Conservation (phyloP, 2,113 vertebrate species). For the Ceratotherium simum region DNA sequence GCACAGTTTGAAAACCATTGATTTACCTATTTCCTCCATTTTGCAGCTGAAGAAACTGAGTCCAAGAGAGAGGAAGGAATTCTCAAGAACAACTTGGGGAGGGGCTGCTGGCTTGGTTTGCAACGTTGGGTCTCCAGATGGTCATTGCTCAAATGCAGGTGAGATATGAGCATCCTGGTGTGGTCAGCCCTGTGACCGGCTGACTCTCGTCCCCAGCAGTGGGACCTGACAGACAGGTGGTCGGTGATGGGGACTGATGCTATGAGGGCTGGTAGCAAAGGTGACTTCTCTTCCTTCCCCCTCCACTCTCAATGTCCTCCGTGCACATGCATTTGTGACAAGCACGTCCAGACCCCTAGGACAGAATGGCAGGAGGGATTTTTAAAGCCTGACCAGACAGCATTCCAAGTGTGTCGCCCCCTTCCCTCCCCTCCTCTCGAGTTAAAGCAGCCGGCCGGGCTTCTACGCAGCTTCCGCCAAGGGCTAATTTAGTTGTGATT, state of each 20-base stretch:
- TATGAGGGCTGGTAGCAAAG: neutral
- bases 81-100: neutral
- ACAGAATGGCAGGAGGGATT: neutral
- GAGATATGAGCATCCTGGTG: rapidly evolving
- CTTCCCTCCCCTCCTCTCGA: rapidly evolving
- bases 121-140: too few species aligned
- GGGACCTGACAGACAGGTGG: neutral
- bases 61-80: neutral
- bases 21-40: neutral
- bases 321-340: neutral
- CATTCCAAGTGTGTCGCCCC: neutral
- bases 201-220: neutral
- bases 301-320: too few species aligned
- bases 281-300: rapidly evolving
- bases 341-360: rapidly evolving
- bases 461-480: neutral
- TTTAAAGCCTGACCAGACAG: neutral
- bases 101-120: neutral
- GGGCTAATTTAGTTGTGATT: constrained; percentile 70
- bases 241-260: rapidly evolving
- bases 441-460: neutral
- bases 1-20: neutral
- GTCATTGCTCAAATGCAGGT: neutral
- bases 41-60: neutral
- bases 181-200: neutral